Conservation (phyloP, 2,888 invertebrate genomes). For the Galerucella calmariensis region DNA sequence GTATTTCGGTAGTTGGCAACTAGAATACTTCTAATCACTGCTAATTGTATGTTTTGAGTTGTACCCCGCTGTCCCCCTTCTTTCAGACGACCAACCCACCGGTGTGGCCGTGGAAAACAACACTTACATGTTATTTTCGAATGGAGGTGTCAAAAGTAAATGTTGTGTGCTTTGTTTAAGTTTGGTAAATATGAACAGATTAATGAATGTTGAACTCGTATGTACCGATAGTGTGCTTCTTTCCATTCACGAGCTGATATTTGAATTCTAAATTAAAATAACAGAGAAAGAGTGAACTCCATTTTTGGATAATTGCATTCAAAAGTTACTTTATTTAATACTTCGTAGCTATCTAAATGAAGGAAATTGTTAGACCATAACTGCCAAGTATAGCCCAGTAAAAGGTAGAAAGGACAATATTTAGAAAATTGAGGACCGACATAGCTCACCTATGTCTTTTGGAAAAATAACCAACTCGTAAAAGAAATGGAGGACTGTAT, state of each 20-base stretch:
- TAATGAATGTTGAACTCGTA: conserved; percentile 1
- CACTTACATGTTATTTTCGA: conserved; percentile 64
- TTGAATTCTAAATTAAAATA: background rate
- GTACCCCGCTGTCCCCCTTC: conserved; percentile 47
- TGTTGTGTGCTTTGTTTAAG: conserved; percentile 58
- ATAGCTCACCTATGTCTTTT: too few relatives aligned
- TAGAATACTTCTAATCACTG: conserved; percentile 63
- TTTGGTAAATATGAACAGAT: conserved; percentile 46
- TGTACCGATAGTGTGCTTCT: background rate
- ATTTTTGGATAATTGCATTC: too few relatives aligned
- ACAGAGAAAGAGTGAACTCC: background rate
- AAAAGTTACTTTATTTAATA: too few relatives aligned
- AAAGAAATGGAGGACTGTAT: too few relatives aligned
- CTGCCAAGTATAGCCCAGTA: too few relatives aligned
- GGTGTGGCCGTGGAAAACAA: conserved; percentile 58
- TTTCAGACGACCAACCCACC: conserved; percentile 30
- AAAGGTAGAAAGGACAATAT: too few relatives aligned
- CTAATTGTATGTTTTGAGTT: conserved; percentile 61
- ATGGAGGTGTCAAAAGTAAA: conserved; percentile 64
- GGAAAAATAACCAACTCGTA: too few relatives aligned
- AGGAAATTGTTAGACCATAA: too few relatives aligned
- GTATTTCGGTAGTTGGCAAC: conserved; percentile 65
- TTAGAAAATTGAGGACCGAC: too few relatives aligned
- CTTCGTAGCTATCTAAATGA: too few relatives aligned
- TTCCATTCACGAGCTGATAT: background rate